Base-by-base conservation (phyloP, 2,797 vertebrate species). In the Euthynnus affinis region DNA sequence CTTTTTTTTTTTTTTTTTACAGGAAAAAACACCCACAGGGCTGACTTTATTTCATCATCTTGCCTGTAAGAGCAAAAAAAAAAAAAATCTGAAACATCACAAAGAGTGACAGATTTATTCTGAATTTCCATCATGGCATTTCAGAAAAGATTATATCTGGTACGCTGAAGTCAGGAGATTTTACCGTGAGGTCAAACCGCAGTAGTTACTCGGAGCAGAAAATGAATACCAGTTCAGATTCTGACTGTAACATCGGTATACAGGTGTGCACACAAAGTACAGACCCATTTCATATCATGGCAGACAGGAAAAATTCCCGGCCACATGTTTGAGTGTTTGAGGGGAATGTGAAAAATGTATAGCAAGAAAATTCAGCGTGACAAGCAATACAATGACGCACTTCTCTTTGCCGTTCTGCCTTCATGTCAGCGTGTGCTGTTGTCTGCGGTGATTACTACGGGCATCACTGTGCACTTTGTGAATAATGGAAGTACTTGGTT, bases 381-480 rank as follows among this genome's bases (percentile, higher is more conserved):
- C 85, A 80, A 82, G 79, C 71, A 70, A 75, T 52, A 83, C 71
- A 76, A 81, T 78, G 80, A 84, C 85, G 89, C 79, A 29, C 75
- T 87, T 85, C 46, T 69, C 74, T 76, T 71, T 60, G 42, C 79
- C 76, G 71, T 70, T 83, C 52, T 66, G 74, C 75, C 70, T 76
- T 53, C 29, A 22, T 79, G 57, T 85, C 71, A 52, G 65, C 65
- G 56, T 23, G 40, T 55, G 76, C 71, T 76, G 56, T 85, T 77
- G 82, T 83, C 82, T 87, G 65, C 7, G 63, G 70, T 69, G 75
- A 88, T 86, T 85, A 87, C 78, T 60, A 22, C 64, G 51, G 74
- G 80, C 76, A 64, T 81, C 86, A 61, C 63, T 75, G 66, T 78
- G 78, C 71, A 85, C 76, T 86, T 83, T 56, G 78, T 84, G 75